Percentiles rank a stretch among this genome's conserved stretches.
Evolutionary conservation across 2,797 vertebrate species (phyloP).

Genomic region (Dallia pectoralis): DNA sequence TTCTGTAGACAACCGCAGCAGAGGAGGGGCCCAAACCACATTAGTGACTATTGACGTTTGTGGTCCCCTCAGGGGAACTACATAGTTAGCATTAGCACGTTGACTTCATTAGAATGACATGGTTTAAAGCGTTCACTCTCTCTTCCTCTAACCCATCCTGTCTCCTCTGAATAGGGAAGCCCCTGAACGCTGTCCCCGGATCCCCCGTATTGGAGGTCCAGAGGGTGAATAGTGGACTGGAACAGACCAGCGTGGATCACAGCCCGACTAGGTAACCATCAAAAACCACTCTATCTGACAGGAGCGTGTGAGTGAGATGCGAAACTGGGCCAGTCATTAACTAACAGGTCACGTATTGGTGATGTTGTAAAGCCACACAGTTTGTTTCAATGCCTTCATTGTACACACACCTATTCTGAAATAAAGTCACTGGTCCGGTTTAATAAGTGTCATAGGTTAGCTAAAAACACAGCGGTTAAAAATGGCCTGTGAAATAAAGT

Average conservation of each 20-base stretch:
- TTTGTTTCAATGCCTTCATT: slow-evolving; percentile 16
- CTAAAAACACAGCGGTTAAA: not conserved
- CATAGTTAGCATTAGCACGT: not conserved
- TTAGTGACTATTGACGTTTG: slow-evolving; percentile 15
- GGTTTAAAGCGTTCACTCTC: not conserved
- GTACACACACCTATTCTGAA: not conserved
- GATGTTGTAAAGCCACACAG: slow-evolving; percentile 6
- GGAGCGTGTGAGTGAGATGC: slow-evolving; percentile 32
- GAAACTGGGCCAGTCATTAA: too few species aligned
- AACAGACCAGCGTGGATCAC: slow-evolving; percentile 36
- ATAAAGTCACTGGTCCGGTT: not conserved
- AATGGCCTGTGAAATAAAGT: not conserved
- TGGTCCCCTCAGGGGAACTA: not conserved
- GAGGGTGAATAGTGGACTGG: slow-evolving; percentile 40
- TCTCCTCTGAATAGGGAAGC: slow-evolving; percentile 56
- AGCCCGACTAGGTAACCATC: slow-evolving; percentile 59
- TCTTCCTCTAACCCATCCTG: slow-evolving; percentile 1
- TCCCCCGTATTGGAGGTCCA: slow-evolving; percentile 50
- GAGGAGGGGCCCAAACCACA: slow-evolving; percentile 26
- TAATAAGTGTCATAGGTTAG: not conserved
- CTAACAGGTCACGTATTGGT: too few species aligned
- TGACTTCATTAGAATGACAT: slow-evolving; percentile 6
- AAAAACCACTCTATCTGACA: not conserved
- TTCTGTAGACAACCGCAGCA: slow-evolving; percentile 26
- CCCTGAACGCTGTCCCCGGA: slow-evolving; percentile 49